These are phyloP conservation scores for Argya squamiceps DNA, from an alignment of 2,797 vertebrate species.

Conservation along the genomic window DNA sequence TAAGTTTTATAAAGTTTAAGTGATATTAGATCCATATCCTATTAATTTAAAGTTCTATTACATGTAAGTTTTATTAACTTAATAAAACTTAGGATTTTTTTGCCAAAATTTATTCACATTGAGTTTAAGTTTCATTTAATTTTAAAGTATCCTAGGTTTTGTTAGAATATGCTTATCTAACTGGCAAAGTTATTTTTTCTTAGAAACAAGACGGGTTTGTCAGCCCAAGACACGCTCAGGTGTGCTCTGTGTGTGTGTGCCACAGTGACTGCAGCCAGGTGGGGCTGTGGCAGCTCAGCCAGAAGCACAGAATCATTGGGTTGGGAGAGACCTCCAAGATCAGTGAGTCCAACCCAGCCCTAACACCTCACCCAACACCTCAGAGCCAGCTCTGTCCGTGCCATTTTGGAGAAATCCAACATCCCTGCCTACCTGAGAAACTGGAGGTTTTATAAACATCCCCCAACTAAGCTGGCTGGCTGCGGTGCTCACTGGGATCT, in stretches of 20 bases:
- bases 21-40: not conserved
- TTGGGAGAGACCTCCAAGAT: no score
- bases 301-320: no score
- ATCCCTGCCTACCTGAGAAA: not conserved
- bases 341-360: no score
- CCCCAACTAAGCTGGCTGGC: not conserved
- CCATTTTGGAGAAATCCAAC: not conserved
- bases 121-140: not conserved
- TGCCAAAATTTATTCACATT: not conserved
- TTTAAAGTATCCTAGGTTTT: not conserved
- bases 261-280: not conserved
- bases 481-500: not conserved
- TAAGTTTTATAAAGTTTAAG: not conserved
- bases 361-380: not conserved
- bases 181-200: not conserved
- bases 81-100: not conserved
- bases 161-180: not conserved
- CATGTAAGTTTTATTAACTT: not conserved
- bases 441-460: not conserved
- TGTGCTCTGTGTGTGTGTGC: not conserved
- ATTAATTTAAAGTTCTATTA: not conserved
- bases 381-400: rapidly evolving
- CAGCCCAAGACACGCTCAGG: not conserved
- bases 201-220: not conserved
- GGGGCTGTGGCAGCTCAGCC: not conserved